Percentiles rank a stretch among this genome's conserved stretches.
Conservation (phyloP, 2,888 invertebrate genomes). For the Cheilosia scutellata region DNA sequence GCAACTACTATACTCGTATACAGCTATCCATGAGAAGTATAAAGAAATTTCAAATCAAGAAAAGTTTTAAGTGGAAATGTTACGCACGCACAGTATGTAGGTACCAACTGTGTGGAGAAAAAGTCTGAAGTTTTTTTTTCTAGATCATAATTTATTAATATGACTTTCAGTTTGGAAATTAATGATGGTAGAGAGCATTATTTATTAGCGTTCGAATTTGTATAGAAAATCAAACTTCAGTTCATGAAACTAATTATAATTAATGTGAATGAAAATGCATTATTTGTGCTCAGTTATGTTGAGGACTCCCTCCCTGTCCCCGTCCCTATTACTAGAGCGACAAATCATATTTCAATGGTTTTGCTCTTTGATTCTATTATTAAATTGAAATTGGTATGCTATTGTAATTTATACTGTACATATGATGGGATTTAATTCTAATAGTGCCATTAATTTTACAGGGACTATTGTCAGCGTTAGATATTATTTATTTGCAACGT, state of each 20-base stretch:
- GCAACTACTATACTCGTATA: too few species aligned
- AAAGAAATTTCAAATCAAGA: not conserved
- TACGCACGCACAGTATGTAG: not conserved
- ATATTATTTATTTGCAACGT: not conserved
- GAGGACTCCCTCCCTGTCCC: not conserved
- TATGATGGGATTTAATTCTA: not conserved
- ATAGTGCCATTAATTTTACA: not conserved
- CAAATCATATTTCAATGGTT: constrained; percentile 1
- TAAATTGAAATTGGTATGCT: not conserved
- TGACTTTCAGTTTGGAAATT: constrained; percentile 13
- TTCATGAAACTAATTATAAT: not conserved
- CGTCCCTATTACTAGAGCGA: not conserved
- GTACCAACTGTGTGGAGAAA: not conserved
- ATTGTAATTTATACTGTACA: not conserved
- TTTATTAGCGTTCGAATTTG: not conserved
- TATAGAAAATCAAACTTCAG: not conserved
- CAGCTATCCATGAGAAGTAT: too few species aligned
- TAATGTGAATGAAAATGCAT: constrained; percentile 11
- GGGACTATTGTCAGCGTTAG: not conserved
- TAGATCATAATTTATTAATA: not conserved
- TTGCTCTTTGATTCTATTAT: not conserved
- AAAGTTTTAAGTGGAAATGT: not conserved
- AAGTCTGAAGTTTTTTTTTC: not conserved
- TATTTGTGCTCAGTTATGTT: not conserved
- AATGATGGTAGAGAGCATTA: constrained; percentile 6